Evolutionary conservation across 2,113 vertebrate species (phyloP), one percentile per base, ranked within the genome.

Genomic region (Rhombomys opimus): DNA sequence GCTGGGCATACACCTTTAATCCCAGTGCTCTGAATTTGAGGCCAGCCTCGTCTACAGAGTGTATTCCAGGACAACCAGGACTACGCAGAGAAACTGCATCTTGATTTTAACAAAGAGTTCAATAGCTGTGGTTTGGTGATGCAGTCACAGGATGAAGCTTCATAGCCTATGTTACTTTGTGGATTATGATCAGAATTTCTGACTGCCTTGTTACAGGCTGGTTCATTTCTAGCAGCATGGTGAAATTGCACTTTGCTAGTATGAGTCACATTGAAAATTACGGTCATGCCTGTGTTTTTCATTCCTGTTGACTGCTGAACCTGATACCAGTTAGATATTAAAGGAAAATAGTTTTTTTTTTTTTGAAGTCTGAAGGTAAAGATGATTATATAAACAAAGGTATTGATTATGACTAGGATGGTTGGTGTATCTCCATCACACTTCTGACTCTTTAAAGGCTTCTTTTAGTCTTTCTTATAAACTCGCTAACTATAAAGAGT

Each of bases 141-240:
- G 5, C 7, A 2, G 7, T 35, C 11, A 22, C 22, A 22, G 25
- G 20, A 6, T 52, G 85, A 52, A 20, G 13, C 22, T 30, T 0
- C 0, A 1, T 15, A 1, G 3, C 65, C 14, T 0, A 20, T 7
- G 11, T 22, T 32, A 25, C 0, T 22, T 57, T 50, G 32, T 6
- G 0, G 7, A 1, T 38, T 9, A 35, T 82, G 80, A 41, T 82
- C 11, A 12, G 11, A n/a, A 4, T 46, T 38, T 7, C 85, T 30
- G 30, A 78, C 5, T 13, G 30, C 9, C 0, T 14, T 27, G 22
- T 50, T 87, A 5, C 32, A 23, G 20, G 35, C 41, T 41, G 52
- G 38, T 52, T 76, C 14, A 17, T 72, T 90, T 30, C 57, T 50
- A 59, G 89, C 54, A 41, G 27, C 57, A 8, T 50, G 61, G n/a